phyloP scores from a whole-genome alignment of 2,888 invertebrate species.

The Latrodectus hesperus region DNA sequence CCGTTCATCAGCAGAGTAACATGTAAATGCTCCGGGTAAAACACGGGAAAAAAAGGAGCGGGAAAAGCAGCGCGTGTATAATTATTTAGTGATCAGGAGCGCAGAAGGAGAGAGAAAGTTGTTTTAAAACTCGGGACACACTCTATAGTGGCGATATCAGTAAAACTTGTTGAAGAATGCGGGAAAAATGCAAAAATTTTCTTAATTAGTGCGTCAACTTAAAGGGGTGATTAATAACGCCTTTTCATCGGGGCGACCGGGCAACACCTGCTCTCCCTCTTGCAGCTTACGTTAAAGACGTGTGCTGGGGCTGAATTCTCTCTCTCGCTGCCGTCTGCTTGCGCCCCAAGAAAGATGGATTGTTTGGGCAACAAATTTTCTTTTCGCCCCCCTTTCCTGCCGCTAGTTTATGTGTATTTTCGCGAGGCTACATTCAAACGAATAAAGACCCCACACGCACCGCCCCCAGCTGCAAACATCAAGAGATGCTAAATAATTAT shows the following conservation, averaged over 20 bases:
- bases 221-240: constrained; percentile 62
- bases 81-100: constrained; percentile 64
- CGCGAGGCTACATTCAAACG: constrained; percentile 15
- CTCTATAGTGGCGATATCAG: constrained; percentile 24
- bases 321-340: background rate
- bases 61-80: constrained; percentile 23
- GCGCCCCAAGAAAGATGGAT: constrained; percentile 45
- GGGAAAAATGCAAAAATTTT: constrained; percentile 69
- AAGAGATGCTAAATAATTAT: background rate
- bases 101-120: constrained; percentile 17
- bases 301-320: constrained; percentile 6
- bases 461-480: background rate
- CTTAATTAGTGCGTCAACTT: constrained; percentile 68
- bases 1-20: background rate
- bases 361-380: constrained; percentile 39
- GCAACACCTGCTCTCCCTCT: constrained; percentile 57
- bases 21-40: background rate
- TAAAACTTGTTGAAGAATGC: constrained; percentile 68
- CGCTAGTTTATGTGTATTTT: constrained; percentile 17
- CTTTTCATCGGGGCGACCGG: constrained; percentile 41
- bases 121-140: constrained; percentile 25
- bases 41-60: background rate
- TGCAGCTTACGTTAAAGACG: constrained; percentile 18
- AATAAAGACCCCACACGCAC: constrained; percentile 4
- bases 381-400: constrained; percentile 35